Evolutionary conservation across 2,888 invertebrate species (phyloP), one percentile per base, ranked within the genome.

Genomic region (Drosophila prolongata): DNA sequence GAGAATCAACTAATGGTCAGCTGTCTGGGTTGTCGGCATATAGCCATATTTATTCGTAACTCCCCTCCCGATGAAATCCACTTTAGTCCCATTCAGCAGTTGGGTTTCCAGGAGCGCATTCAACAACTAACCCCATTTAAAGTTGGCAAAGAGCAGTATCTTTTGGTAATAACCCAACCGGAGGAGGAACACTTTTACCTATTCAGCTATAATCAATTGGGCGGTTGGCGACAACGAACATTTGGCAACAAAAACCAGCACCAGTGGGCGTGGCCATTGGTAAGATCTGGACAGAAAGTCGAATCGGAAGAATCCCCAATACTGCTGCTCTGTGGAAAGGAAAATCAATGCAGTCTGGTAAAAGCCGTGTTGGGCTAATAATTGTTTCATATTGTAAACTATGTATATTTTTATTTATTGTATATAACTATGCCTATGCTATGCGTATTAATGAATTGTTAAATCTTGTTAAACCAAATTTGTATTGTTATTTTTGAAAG

Each of bases 201-300:
- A 16, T 90, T 91, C 27, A 86, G 71, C 67, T 89, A 90, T 50
- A 74, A 76, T 8, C 79, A 84, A 37, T 78, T 91, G 1, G 85
- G 80, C 53, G 92, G 91, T 47, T 91, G 91, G 91, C 67, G 82
- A 40, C 88, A 86, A 9, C 65, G 59, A 19, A 87, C 81, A 19
- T 89, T 83, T 34, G 92, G 91, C 40, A 82, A 87, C 58, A 89
- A 90, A 60, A 76, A 69, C 11, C 82, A 86, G 27, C 75, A 84
- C n/a, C 78, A 87, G 35, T 77, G 84, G 77, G 83, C 90, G 16
- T 78, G 85, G 69, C 89, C 91, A 0, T 54, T 92, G 13, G 37
- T 74, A 0, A 61, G 60, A 10, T 54, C 50, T 5, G 54, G 60
- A 4, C 52, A 64, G 47, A 55, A 56, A 6, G 34, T 75, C 1